These are phyloP conservation scores for Corticium candelabrum DNA, from an alignment of 37 sponge, comb jelly and placozoan genomes.

Conservation along the genomic window DNA sequence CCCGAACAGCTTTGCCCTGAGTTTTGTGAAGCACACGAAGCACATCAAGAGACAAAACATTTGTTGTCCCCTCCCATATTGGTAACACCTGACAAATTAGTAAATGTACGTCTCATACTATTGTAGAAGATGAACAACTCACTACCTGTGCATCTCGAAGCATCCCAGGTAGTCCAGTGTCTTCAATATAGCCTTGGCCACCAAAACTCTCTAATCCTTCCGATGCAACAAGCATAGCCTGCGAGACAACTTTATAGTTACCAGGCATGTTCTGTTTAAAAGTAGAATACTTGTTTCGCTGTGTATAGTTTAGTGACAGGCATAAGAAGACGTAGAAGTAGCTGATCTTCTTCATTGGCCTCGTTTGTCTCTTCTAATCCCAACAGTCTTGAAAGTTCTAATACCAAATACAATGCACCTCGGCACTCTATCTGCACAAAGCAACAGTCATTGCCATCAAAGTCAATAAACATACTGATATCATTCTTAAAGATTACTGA, in stretches of 20 bases:
- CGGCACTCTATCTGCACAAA: background rate
- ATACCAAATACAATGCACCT: slow-evolving; percentile 13
- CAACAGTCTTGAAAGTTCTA: slow-evolving; percentile 51
- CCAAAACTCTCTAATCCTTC: slow-evolving; percentile 94
- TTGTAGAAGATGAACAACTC: background rate
- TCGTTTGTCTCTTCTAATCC: slow-evolving; percentile 48
- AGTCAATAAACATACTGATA: too few species aligned
- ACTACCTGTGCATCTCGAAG: slow-evolving; percentile 86
- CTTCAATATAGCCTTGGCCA: slow-evolving; percentile 95
- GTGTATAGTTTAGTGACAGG: slow-evolving; percentile 89
- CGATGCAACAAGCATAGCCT: slow-evolving; percentile 58
- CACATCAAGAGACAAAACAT: slow-evolving; percentile 76
- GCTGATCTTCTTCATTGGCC: slow-evolving; percentile 14
- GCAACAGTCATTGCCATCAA: too few species aligned
- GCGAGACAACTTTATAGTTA: background rate
- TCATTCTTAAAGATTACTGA: too few species aligned
- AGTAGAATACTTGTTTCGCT: slow-evolving; percentile 56
- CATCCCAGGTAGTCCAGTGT: slow-evolving; percentile 78
- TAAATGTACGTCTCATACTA: background rate
- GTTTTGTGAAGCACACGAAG: slow-evolving; percentile 49
- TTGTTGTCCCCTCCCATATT: slow-evolving; percentile 97
- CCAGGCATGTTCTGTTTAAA: background rate
- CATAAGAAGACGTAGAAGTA: slow-evolving; percentile 50
- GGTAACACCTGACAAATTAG: slow-evolving; percentile 63
- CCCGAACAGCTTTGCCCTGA: slow-evolving; percentile 21